Base-by-base conservation (phyloP, 2,113 vertebrate species). In the Neofelis nebulosa region DNA sequence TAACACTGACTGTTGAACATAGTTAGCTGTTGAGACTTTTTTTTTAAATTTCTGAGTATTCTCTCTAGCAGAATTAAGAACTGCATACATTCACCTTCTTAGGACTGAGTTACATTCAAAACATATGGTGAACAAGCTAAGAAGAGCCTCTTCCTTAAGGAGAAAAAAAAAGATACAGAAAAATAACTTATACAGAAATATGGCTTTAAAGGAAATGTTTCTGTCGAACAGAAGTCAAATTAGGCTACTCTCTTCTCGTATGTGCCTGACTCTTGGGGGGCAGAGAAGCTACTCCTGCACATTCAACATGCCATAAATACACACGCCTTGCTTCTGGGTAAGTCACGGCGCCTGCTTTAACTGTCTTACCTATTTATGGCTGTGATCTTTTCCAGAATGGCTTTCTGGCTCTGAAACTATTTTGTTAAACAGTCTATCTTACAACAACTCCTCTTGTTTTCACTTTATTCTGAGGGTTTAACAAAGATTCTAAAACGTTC, bases 401-500 rank as follows among this genome's bases (percentile, higher is more conserved):
- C 21, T 78, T 84, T 71, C 50, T 92, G 38, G n/a, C 21, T 97
- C 25, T 87, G 14, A 45, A 96, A 90, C 12, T 66, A 66, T 63
- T 94, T 65, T 94, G 65, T 18, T 93, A 81, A 88, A 61, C 93
- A 93, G 50, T 25, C 9, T 69, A 29, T 80, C 50, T 90, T 81
- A 87, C 12, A 97, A 41, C 55, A 81, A 87, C 94, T 84, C 1
- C 7, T 89, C 80, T 84, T 50, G 15, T 38, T 87, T 48, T 33
- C n/a, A 91, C 7, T 61, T 83, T 97, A 10, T 80, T 95, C 55
- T 89, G 71, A 80, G 33, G 92, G 92, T 86, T 96, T 96, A 52
- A 31, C n/a, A 23, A 91, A 66, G 71, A 87, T 88, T 21, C 38
- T 52, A 48, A 92, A 84, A 31, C 25, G 1, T 89, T 85, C 31